Base-by-base conservation (phyloP, 2,113 vertebrate genomes). In the Albula glossodonta region DNA sequence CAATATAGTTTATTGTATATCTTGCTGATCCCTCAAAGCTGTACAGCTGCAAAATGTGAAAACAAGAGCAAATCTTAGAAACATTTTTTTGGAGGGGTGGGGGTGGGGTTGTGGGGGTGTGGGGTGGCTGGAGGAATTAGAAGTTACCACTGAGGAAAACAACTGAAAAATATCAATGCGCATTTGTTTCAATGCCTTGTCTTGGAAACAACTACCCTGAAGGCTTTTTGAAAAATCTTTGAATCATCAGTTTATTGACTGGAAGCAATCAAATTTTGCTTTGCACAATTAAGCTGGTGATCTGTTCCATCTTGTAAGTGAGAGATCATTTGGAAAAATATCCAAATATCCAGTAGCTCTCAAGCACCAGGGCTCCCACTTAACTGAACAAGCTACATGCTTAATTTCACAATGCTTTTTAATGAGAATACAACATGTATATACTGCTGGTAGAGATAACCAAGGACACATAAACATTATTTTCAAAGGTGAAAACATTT, bases 231-330 rank as follows among this genome's bases (percentile, higher is more conserved):
- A 74, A n/a, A 74, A 74, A 74, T 8, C 41, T 50, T 50, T 74
- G 82, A 83, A 70, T 83, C 82, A n/a, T 22, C 56, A 66, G 82
- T 50, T 83, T 51, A 83, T 83, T 83, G 60, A 50, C 57, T 74
- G 82, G 48, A 51, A 70, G 22, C 48, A 74, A 70, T 66, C 82
- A 19, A 1, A 22, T 74, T 10, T 74, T 13, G 70, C 70, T 22
- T 74, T 74, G 70, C n/a, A 31, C 70, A 74, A 74, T 74, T n/a
- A 74, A 31, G 5, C 70, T 74, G 70, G 22, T 74, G 82, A 83
- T 66, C 57, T 66, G 57, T 19, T 8, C 41, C 82, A 49, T 12
- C 19, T 25, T 51, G 25, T 48, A 60, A 70, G 19, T 83, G 13
- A 51, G 60, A 50, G 82, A 50, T 22, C 17, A 83, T 83, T 70